phyloP scores from a whole-genome alignment of 2,113 vertebrate species.

The Gnathonemus longibarbis region DNA sequence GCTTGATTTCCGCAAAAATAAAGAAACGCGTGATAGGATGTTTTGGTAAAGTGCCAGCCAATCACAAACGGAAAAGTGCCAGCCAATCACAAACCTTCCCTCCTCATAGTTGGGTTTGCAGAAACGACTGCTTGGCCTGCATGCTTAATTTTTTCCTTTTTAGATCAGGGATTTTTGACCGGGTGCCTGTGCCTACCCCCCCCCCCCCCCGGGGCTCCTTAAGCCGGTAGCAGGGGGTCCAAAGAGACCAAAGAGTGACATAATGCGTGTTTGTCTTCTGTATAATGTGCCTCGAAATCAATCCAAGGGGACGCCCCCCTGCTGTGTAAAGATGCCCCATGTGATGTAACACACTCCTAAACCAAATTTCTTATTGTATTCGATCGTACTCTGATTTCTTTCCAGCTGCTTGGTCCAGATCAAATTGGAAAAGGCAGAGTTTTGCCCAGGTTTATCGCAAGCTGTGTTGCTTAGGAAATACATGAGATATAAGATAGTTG shows the following conservation, averaged over 20 bases:
- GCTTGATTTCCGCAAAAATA: not conserved
- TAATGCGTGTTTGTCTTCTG: not conserved
- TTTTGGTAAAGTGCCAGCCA: not conserved
- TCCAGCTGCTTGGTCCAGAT: not conserved
- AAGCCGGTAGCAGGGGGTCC: not conserved
- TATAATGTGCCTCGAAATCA: not conserved
- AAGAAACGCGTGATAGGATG: not conserved
- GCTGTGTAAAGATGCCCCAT: not conserved
- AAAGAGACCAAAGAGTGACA: not conserved
- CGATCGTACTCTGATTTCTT: not conserved
- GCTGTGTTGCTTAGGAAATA: not conserved
- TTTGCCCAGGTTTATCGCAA: not conserved
- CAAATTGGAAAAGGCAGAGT: not conserved
- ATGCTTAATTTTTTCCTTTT: not conserved
- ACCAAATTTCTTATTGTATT: not conserved
- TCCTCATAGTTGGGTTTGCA: not conserved
- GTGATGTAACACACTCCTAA: not conserved
- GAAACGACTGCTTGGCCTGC: not conserved
- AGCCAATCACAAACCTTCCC: not conserved
- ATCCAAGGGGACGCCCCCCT: not conserved
- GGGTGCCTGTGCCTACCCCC: not conserved
- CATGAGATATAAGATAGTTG: not conserved
- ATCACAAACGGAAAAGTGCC: too few species aligned
- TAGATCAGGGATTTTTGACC: not conserved
- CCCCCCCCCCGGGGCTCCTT: not conserved